Evolutionary conservation across 2,888 invertebrate species (phyloP).

Genomic region (Leptothorax acervorum): DNA sequence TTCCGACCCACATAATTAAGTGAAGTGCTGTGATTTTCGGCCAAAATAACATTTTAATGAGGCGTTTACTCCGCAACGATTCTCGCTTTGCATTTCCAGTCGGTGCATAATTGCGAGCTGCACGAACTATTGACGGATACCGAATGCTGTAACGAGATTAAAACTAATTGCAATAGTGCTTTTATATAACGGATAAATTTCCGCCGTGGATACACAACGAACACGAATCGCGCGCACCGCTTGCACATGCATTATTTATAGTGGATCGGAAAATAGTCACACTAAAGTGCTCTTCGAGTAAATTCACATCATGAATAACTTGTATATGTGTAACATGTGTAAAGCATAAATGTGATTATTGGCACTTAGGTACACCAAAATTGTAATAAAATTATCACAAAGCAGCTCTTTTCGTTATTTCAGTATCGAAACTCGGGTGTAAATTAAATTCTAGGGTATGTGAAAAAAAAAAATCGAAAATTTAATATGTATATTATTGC

Average conservation of each 20-base stretch:
- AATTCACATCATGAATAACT: slow-evolving; percentile 18
- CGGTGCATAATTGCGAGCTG: slow-evolving; percentile 43
- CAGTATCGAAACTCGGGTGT: neutral
- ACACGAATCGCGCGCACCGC: slow-evolving; percentile 23
- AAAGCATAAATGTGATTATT: slow-evolving; percentile 4
- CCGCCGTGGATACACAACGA: neutral
- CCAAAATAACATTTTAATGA: slow-evolving; percentile 51
- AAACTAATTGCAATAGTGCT: slow-evolving; percentile 49
- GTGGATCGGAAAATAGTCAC: slow-evolving; percentile 49
- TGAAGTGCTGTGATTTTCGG: slow-evolving; percentile 32
- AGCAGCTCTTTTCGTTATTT: neutral
- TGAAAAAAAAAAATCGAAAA: neutral
- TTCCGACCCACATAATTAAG: slow-evolving; percentile 14
- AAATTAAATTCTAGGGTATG: slow-evolving; percentile 1
- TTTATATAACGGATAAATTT: slow-evolving; percentile 45
- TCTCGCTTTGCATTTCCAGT: slow-evolving; percentile 36
- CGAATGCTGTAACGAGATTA: slow-evolving; percentile 38
- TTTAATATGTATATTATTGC: neutral
- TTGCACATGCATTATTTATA: slow-evolving; percentile 52
- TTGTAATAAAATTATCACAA: slow-evolving; percentile 24
- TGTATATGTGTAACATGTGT: neutral
- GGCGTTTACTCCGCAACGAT: slow-evolving; percentile 34
- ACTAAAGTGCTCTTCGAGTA: slow-evolving; percentile 27
- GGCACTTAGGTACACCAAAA: neutral
- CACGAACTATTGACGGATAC: slow-evolving; percentile 46